Percentiles rank a stretch among this genome's conserved stretches.
Conservation (phyloP, 2,888 invertebrate species). For the Acanthosepion pharaonis region DNA sequence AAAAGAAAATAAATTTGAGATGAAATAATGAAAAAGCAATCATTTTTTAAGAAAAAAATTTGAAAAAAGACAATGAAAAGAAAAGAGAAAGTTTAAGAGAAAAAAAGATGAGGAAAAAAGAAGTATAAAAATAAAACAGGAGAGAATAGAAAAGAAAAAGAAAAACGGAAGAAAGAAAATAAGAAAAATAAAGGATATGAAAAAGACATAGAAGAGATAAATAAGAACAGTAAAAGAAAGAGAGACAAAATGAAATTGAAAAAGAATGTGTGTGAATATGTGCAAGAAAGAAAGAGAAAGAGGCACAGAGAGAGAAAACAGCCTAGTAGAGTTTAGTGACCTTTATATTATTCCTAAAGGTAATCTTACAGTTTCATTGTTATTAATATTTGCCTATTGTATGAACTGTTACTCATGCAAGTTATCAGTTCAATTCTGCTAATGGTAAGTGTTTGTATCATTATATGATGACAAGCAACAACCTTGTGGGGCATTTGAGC, state of each 20-base stretch:
- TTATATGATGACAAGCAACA: neutral
- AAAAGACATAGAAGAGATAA: neutral
- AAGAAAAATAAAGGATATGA: neutral
- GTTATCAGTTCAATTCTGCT: neutral
- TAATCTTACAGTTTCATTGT: constrained; percentile 20
- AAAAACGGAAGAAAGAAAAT: neutral
- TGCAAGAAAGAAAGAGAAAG: neutral
- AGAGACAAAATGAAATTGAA: neutral
- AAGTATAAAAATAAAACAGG: neutral
- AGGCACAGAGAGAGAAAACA: neutral
- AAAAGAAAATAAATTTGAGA: neutral
- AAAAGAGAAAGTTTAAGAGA: neutral
- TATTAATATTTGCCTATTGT: neutral
- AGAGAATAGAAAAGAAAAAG: too few species aligned
- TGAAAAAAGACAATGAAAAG: too few species aligned
- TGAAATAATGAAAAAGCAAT: too few species aligned
- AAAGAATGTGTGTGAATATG: too few species aligned
- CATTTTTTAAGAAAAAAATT: too few species aligned
- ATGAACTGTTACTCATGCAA: neutral
- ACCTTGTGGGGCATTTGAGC: neutral
- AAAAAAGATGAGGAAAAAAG: neutral
- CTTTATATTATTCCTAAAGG: constrained; percentile 21
- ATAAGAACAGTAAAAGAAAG: neutral
- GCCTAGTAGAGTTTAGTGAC: neutral
- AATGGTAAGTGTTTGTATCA: neutral